phyloP scores from a whole-genome alignment of 2,888 invertebrate genomes.

The Drosophila fulvimacula region DNA sequence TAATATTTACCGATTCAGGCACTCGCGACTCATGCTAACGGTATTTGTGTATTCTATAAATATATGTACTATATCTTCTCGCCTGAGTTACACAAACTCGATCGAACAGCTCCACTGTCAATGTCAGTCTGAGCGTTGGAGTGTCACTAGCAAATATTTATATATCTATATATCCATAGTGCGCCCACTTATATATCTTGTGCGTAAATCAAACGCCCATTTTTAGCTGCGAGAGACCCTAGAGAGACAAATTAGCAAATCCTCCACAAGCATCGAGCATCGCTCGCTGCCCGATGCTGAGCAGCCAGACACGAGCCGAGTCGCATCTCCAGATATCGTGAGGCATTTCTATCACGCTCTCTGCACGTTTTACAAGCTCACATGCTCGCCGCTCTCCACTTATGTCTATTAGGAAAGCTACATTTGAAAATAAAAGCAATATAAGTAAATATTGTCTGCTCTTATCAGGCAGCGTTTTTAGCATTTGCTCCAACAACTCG shows the following conservation, averaged over 20 bases:
- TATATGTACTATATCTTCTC: conserved; percentile 10
- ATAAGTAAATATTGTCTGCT: conserved; percentile 18
- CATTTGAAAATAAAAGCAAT: conserved; percentile 22
- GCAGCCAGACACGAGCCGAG: conserved; percentile 7
- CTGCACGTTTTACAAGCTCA: conserved; percentile 38
- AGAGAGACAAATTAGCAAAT: conserved; percentile 52
- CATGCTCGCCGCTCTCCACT: background rate
- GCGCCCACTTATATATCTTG: conserved; percentile 56
- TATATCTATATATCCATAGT: conserved; percentile 60
- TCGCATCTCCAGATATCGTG: conserved; percentile 57
- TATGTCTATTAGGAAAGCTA: conserved; percentile 34
- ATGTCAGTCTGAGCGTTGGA: conserved; percentile 68
- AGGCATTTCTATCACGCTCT: conserved; percentile 5
- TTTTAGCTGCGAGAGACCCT: conserved; percentile 48
- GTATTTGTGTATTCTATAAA: conserved; percentile 9
- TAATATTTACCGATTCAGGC: conserved; percentile 50
- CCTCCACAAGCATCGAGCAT: conserved; percentile 38
- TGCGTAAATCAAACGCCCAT: conserved; percentile 70
- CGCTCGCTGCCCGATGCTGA: conserved; percentile 4
- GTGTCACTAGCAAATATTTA: conserved; percentile 69
- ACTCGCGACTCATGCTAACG: conserved; percentile 52
- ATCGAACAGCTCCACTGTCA: conserved; percentile 62
- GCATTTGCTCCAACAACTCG: conserved; percentile 17
- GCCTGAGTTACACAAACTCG: conserved; percentile 4
- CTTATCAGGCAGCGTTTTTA: conserved; percentile 35